A percentile compares a stretch with the other conserved stretches of the same genome.
phyloP scores from a whole-genome alignment of 2,888 invertebrate species.

The Callosobruchus maculatus region DNA sequence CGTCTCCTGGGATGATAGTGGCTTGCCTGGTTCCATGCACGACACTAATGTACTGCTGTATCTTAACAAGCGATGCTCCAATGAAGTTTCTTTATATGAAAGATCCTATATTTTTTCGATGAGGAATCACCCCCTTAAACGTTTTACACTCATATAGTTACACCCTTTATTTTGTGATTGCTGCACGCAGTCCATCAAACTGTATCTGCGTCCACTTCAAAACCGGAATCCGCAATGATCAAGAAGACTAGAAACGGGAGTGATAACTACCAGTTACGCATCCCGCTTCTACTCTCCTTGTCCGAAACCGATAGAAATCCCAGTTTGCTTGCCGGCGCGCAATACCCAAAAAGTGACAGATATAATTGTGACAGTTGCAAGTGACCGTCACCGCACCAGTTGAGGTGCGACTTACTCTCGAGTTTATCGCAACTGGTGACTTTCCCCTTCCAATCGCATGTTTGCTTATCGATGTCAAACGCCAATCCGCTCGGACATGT shows the following conservation, averaged over 20 bases:
- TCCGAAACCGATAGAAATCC: not conserved
- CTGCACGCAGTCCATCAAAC: too few relatives aligned
- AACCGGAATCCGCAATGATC: not conserved
- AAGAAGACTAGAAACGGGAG: not conserved
- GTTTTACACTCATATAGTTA: too few relatives aligned
- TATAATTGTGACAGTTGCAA: not conserved
- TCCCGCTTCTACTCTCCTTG: not conserved
- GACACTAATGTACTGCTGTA: too few relatives aligned
- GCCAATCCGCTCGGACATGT: constrained; percentile 95
- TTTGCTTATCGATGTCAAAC: constrained; percentile 97
- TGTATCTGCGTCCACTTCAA: not conserved
- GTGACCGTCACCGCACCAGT: constrained; percentile 33
- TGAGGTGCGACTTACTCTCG: constrained; percentile 74
- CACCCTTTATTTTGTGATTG: too few relatives aligned
- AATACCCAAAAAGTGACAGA: not conserved
- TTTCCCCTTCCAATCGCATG: constrained; percentile 98
- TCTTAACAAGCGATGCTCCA: too few relatives aligned
- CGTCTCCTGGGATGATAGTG: too few relatives aligned
- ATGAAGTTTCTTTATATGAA: too few relatives aligned
- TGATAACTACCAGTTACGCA: not conserved
- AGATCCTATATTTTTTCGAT: too few relatives aligned
- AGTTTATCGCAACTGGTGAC: constrained; percentile 94
- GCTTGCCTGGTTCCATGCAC: too few relatives aligned
- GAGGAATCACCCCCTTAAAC: too few relatives aligned
- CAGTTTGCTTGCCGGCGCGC: not conserved